Conservation (phyloP, 2,113 vertebrate genomes). For the Hirundichthys speculiger region DNA sequence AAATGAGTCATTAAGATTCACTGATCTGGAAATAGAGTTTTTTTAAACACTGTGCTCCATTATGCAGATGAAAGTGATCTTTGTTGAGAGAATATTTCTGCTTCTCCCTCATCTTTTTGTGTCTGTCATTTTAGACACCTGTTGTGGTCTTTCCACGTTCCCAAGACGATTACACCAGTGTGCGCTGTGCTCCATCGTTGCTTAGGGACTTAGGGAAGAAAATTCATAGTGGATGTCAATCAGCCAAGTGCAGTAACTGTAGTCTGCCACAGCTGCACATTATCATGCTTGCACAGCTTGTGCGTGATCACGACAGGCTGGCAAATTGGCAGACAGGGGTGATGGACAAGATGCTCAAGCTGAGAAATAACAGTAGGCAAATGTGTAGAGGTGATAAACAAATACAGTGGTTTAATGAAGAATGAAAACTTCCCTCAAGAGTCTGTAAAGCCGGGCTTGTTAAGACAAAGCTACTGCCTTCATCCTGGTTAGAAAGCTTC, state of each 20-base stretch:
- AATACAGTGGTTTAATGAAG: slow-evolving; percentile 7
- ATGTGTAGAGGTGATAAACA: slow-evolving; percentile 4
- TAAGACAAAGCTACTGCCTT: neutral
- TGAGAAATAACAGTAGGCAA: slow-evolving; percentile 14
- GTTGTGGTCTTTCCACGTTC: slow-evolving; percentile 44
- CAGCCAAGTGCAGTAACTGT: slow-evolving; percentile 33
- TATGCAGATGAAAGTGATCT: too few relatives aligned
- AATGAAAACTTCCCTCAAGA: neutral
- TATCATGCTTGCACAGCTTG: slow-evolving; percentile 46
- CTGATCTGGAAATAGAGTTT: too few relatives aligned
- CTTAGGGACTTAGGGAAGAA: slow-evolving; percentile 27
- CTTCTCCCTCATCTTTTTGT: slow-evolving; percentile 11
- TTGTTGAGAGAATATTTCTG: neutral
- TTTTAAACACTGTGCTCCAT: too few relatives aligned
- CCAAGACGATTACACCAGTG: slow-evolving; percentile 47
- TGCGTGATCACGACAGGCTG: slow-evolving; percentile 38
- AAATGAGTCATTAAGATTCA: too few relatives aligned
- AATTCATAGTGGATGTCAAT: slow-evolving; percentile 59
- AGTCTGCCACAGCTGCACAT: slow-evolving; percentile 10
- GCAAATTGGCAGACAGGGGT: slow-evolving; percentile 24
- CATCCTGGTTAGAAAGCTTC: too few relatives aligned
- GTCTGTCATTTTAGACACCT: slow-evolving; percentile 26
- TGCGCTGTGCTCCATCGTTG: slow-evolving; percentile 32
- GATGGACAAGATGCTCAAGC: slow-evolving; percentile 21
- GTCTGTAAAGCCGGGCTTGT: neutral